Base-by-base conservation (phyloP, 2,888 invertebrate species). In the Mythimna pallens region DNA sequence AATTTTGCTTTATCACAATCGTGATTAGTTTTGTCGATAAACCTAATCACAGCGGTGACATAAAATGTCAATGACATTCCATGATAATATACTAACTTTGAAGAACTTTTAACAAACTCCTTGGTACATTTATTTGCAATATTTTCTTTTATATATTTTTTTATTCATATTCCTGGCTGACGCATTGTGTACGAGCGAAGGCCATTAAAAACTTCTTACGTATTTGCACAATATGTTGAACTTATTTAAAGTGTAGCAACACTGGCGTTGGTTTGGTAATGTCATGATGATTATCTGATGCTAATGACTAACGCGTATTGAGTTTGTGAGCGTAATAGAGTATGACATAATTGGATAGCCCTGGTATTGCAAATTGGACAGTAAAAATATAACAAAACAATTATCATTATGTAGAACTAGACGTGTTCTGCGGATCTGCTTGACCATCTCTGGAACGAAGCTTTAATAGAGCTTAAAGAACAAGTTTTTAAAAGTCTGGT, bases 301-400 rank as follows among this genome's bases (percentile, higher is more conserved):
- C 73, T 86, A 86, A 81, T 81, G 79, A 81, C 62, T 62, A n/a
- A 55, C 50, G 67, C 58, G 71, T 81, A 83, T 76, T 77, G 73
- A 81, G 63, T 70, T 76, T 57, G 74, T 63, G 34, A 71, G 58
- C 75, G 65, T 81, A 76, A 81, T 73, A 73, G 66, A 72, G 55
- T 73, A 67, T 81, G 76, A 71, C 67, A 70, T 81, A 79, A 81
- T 79, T 75, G 65, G 54, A 63, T 70, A 71, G 73, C 70, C 63
- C 52, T 59, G 63, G 34, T 65, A 67, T 75, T 65, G 50, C 65
- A 59, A 76, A 69, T 67, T 80, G 54, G 54, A 57, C 50, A 52
- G n/a, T 12, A 40, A 70, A 70, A 81, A 69, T 62, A 52, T 66
- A 80, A 59, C 12, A 52, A 65, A 50, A 59, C 30, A 30, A 65